phyloP scores from a whole-genome alignment of 2,113 vertebrate species.

The Leptodactylus fuscus region DNA sequence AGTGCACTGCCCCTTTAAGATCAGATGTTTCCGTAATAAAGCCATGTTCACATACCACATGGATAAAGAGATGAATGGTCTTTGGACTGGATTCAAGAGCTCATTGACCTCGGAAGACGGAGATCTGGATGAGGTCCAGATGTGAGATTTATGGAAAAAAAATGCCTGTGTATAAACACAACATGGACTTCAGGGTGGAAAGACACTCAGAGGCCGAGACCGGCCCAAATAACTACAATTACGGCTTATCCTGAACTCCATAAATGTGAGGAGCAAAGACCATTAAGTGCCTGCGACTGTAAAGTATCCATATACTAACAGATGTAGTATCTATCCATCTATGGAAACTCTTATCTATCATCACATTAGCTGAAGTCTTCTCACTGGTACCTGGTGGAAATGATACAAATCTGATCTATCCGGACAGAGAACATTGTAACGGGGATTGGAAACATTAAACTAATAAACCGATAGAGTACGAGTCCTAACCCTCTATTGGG shows the following conservation, averaged over 20 bases:
- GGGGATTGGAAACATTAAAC: too few species aligned
- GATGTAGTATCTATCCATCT: neutral
- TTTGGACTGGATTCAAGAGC: neutral
- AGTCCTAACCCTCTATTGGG: too few species aligned
- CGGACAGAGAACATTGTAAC: too few species aligned
- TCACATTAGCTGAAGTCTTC: too few species aligned
- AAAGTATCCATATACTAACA: neutral
- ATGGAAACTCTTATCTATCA: neutral
- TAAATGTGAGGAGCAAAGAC: neutral
- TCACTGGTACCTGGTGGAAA: too few species aligned
- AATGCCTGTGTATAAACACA: neutral
- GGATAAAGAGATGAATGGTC: neutral
- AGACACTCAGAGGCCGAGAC: neutral
- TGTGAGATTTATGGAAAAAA: neutral
- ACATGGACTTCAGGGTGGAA: neutral
- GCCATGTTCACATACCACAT: neutral
- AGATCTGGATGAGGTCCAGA: neutral
- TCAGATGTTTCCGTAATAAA: neutral
- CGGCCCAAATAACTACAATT: neutral
- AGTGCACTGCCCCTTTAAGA: neutral
- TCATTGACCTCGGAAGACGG: neutral
- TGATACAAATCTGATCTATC: too few species aligned
- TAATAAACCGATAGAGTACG: too few species aligned
- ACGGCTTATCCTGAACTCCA: neutral
- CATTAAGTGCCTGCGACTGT: neutral